Base-by-base conservation (phyloP, 2,888 invertebrate genomes). In the Epinotia bilunana region DNA sequence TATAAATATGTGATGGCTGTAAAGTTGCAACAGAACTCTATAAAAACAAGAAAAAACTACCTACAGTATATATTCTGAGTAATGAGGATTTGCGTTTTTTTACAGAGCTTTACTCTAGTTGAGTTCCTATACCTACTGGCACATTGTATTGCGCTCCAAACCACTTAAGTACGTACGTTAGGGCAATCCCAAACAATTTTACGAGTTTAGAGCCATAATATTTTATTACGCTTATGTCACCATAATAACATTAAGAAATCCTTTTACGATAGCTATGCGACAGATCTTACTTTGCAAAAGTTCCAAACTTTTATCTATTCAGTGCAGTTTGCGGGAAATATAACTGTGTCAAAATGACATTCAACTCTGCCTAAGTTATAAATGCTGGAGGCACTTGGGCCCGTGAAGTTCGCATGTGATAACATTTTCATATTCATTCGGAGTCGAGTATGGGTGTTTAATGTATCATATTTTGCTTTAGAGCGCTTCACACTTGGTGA, bases 341-440 rank as follows among this genome's bases (percentile, higher is more conserved):
- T 82, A 83, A 87, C 83, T 85, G 81, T 84, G 85, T 85, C 84
- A 83, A 84, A 86, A 84, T 84, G 83, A 83, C 84, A 83, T 87
- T 82, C 82, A 84, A 84, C 84, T 85, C 80, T 79, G 79, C 79
- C 82, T 78, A 82, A 88, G 83, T 87, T 85, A 80, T 82, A 83
- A 86, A 85, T 81, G 86, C 87, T 80, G 73, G 76, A 49, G 76
- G 76, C 76, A 67, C 74, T 72, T 74, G 72, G 71, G 46, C 65
- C 61, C 72, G 64, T 67, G 68, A 77, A 71, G 76, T 79, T 78
- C 55, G 72, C 63, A 82, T 84, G 83, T 84, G 86, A 88, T 88
- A 88, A 87, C 83, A 83, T 82, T 86, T 87, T 84, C 84, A 81
- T 81, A 84, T 82, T 81, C 80, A 82, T 79, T 80, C 80, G 77